Evolutionary conservation across 2,888 invertebrate species (phyloP), one percentile per base, ranked within the genome.

Genomic region (Apotomis turbidana): DNA sequence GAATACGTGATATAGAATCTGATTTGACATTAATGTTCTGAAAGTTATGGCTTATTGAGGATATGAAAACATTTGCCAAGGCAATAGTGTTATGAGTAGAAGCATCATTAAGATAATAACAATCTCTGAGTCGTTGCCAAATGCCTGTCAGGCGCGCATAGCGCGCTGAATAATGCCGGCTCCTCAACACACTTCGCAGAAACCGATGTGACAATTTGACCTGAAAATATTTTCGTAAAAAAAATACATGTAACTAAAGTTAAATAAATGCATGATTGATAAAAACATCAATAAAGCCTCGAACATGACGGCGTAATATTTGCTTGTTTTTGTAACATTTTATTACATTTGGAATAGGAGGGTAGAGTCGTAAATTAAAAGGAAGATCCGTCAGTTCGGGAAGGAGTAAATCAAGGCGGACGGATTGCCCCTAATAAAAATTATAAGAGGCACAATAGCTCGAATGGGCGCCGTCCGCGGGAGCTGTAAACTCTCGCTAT

Each of bases 341-440:
- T 92, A 93, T 91, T 90, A 87, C 87, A 82, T 85, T 87, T 83
- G 83, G 87, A 90, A 89, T 86, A 88, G 85, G 89, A 85, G 90
- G 91, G 91, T 90, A 78, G 84, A 86, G 88, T 88, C 91, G 91
- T 93, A 93, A 93, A 93, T 93, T 91, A 90, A 91, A 92, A 87
- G 85, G 88, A 90, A 91, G 90, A 92, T 91, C 91, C 91, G 90
- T 93, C 92, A 92, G 90, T 91, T 92, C 89, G 92, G 93, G 92
- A 93, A 92, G 91, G 83, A 91, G 93, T 93, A 93, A 93, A 93
- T 93, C 93, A 93, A 92, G 90, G 78, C 87, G 86, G 93, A 92
- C 91, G 93, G 90, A 93, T 93, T 93, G 93, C 92, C 92, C 90
- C 90, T 89, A 92, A 93, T 93, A 93, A 93, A 93, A 93, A 93